Percentiles rank a stretch among this genome's conserved stretches.
Conservation (phyloP, 2,888 invertebrate species). For the Pycnomerus fuliginosus region DNA sequence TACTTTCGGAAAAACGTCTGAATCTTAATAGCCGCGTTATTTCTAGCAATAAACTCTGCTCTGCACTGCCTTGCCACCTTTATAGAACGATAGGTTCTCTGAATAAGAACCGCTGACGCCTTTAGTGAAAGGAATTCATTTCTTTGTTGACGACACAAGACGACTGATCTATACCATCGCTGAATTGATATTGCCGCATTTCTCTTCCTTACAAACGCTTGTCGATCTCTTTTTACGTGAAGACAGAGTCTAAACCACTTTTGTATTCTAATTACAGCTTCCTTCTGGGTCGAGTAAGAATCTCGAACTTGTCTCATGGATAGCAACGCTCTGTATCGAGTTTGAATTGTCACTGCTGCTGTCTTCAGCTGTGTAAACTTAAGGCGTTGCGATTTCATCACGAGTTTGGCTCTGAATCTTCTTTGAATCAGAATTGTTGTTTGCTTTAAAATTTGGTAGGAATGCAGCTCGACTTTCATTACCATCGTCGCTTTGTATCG, state of each 20-base stretch:
- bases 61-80: neutral
- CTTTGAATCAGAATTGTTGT: constrained; percentile 34
- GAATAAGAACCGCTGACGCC: neutral
- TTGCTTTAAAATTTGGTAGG: constrained; percentile 39
- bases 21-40: constrained; percentile 35
- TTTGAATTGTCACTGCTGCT: constrained; percentile 6
- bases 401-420: constrained; percentile 36
- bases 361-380: neutral
- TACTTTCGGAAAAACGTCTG: constrained; percentile 38
- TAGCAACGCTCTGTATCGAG: neutral
- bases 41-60: constrained; percentile 15
- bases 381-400: no score
- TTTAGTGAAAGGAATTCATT: constrained; percentile 10
- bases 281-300: neutral
- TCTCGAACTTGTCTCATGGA: neutral
- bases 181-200: constrained; percentile 37
- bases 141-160: constrained; percentile 42
- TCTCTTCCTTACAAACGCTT: constrained; percentile 5
- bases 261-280: neutral
- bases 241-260: constrained; percentile 18
- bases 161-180: constrained; percentile 45
- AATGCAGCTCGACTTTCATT: constrained; percentile 43
- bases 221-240: constrained; percentile 3
- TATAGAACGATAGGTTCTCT: neutral
- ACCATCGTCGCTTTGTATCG: constrained; percentile 42